Percentiles rank a stretch among this genome's conserved stretches.
Conservation (phyloP, 2,888 invertebrate species). For the Alentia gelatinosa region DNA sequence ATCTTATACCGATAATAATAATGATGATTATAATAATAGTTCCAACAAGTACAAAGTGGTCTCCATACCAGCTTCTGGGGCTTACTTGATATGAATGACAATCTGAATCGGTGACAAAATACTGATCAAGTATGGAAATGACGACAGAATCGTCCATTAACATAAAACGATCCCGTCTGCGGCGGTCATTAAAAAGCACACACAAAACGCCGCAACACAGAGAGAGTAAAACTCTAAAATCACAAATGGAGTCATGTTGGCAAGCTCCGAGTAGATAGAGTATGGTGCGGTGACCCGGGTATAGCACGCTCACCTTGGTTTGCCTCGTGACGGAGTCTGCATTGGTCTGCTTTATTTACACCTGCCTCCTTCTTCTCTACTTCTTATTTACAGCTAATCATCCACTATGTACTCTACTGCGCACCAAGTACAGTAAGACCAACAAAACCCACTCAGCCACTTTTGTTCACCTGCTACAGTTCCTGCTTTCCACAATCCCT, state of each 20-base stretch:
- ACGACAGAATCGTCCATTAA: background rate
- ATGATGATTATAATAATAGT: too few species aligned
- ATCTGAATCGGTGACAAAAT: background rate
- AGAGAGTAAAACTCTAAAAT: background rate
- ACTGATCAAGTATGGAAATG: slow-evolving; percentile 32
- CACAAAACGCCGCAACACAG: background rate
- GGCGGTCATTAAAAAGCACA: background rate
- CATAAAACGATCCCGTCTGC: background rate
- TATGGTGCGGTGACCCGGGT: background rate
- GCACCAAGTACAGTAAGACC: too few species aligned
- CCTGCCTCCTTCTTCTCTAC: too few species aligned
- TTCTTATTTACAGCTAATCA: too few species aligned
- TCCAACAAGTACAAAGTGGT: background rate
- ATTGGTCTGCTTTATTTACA: too few species aligned
- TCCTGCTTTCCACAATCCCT: too few species aligned
- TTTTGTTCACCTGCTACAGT: too few species aligned
- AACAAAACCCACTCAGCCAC: too few species aligned
- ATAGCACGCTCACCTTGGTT: background rate
- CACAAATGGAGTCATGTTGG: too few species aligned
- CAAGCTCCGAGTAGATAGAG: too few species aligned
- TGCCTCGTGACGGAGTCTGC: background rate
- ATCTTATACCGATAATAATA: background rate
- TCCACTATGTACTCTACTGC: too few species aligned
- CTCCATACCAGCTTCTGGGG: background rate
- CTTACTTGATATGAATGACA: slow-evolving; percentile 3